Evolutionary conservation across 2,888 invertebrate genomes (phyloP).

Genomic region (Galerucella calmariensis): DNA sequence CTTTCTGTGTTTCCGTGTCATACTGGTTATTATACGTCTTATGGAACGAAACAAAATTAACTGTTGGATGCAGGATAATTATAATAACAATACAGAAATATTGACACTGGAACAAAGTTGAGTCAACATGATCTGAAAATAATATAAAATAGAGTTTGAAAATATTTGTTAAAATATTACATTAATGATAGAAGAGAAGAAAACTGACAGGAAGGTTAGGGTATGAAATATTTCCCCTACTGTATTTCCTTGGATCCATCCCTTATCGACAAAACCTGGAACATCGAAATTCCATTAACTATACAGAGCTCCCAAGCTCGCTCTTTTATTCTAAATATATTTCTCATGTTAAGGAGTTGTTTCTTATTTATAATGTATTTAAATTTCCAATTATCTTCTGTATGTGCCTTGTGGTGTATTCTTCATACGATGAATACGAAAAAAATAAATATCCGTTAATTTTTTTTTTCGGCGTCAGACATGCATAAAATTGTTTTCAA

Average conservation of each 20-base stretch:
- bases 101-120: too few relatives aligned
- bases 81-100: not conserved
- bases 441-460: too few relatives aligned
- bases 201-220: not conserved
- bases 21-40: not conserved
- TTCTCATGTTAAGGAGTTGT: not conserved
- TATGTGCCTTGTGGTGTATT: not conserved
- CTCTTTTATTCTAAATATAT: not conserved
- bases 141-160: too few relatives aligned
- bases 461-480: too few relatives aligned
- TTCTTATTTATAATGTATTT: slow-evolving; percentile 1
- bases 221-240: not conserved
- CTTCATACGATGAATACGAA: too few relatives aligned
- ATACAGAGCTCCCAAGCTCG: not conserved
- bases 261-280: not conserved
- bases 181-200: not conserved
- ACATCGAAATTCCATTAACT: not conserved
- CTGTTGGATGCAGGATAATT: not conserved
- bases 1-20: not conserved
- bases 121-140: too few relatives aligned
- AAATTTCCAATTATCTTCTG: not conserved
- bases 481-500: too few relatives aligned
- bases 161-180: too few relatives aligned
- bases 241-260: not conserved
- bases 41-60: not conserved